Evolutionary conservation across 2,797 vertebrate species (phyloP), one percentile per base, ranked within the genome.

Genomic region (Apogon hyalosoma): DNA sequence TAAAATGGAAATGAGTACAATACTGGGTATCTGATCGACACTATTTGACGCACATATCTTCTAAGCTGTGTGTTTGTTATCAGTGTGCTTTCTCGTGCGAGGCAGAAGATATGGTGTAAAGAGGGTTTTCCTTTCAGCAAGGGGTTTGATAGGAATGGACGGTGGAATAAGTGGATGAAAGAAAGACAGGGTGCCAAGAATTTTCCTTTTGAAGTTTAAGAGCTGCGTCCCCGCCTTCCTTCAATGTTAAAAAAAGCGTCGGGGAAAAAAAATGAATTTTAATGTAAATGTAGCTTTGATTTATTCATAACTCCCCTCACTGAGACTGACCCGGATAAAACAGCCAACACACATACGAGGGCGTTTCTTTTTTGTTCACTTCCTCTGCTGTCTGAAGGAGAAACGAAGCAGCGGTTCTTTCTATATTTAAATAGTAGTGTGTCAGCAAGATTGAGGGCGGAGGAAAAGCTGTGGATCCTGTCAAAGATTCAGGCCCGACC

Each of bases 221-320:
- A 48, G 52, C 62, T 9, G 53, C 11, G 55, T 69, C 51, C 72
- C 16, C 38, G 42, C 21, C 58, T 79, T 57, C 62, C 53, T 60
- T 49, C 3, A 33, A 56, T 71, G 70, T 69, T 82, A 79, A 80
- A 78, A 83, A 87, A 88, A 84, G 86, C 77, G 15, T 1, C 3
- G 7, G 11, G 64, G 67, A 51, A 52, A 51, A 45, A 58, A 53
- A 67, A 78, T 90, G 53, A 84, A 90, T 88, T 89, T 88, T 81
- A 89, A 87, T 89, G 87, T 70, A 80, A 80, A 81, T 86, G 68
- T 69, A 68, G 62, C 69, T 84, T 75, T 90, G 82, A 87, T 89
- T 92, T 90, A 90, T 92, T 92, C 83, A 89, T 84, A 67, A 75
- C 72, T 71, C 52, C 38, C 69, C 24, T 79, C 64, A 38, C 74